These are phyloP conservation scores for Willowsia nigromaculata DNA, from an alignment of 2,888 invertebrate genomes.

Conservation along the genomic window DNA sequence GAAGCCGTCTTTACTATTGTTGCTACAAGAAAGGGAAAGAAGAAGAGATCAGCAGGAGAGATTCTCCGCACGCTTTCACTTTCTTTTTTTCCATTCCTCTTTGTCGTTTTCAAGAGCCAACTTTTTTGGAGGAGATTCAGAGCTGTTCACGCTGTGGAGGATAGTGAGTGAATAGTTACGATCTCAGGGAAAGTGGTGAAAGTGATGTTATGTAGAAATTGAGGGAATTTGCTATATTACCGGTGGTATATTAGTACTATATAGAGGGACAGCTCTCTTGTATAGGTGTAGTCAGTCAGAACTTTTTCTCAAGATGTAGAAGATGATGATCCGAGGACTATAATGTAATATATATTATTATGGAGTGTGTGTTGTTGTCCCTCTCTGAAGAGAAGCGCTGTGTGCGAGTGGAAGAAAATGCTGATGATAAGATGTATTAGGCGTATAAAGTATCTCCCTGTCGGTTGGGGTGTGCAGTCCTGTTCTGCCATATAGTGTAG, in stretches of 20 bases:
- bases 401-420: constrained; percentile 1
- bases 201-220: constrained; percentile 52
- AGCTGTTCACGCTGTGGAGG: constrained; percentile 19
- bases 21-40: neutral
- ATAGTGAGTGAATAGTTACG: constrained; percentile 14
- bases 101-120: neutral
- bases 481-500: neutral
- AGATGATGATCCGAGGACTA: constrained; percentile 15
- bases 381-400: neutral
- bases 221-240: constrained; percentile 16
- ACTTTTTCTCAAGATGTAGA: neutral
- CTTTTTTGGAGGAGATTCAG: neutral
- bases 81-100: constrained; percentile 1
- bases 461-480: neutral
- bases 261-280: neutral
- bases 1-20: neutral
- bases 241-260: neutral
- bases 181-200: constrained; percentile 54
- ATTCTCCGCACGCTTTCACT: constrained; percentile 14
- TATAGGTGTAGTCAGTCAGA: neutral
- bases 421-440: constrained; percentile 48
- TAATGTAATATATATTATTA: neutral
- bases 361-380: constrained; percentile 17
- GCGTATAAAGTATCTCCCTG: neutral
- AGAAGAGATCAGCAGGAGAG: constrained; percentile 26